phyloP scores from a whole-genome alignment of 2,797 vertebrate genomes.

The Lepus townsendii region DNA sequence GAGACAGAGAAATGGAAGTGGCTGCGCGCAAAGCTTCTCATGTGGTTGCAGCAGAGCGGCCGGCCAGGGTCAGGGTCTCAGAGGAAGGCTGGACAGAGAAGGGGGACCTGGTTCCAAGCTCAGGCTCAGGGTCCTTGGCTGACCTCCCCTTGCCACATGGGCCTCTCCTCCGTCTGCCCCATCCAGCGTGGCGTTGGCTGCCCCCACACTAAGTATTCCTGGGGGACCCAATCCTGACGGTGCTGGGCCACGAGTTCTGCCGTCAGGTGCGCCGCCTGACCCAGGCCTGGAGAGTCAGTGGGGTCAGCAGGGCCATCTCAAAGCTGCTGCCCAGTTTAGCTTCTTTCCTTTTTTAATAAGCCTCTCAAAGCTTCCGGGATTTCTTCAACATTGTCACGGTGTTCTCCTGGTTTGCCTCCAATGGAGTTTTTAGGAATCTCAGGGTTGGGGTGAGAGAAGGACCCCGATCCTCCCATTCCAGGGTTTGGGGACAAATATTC shows the following conservation, averaged over 20 bases:
- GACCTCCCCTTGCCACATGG: not conserved
- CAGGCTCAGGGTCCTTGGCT: accelerated
- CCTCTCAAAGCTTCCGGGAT: not conserved
- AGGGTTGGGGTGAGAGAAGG: not conserved
- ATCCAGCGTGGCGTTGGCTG: not conserved
- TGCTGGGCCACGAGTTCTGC: too few relatives aligned
- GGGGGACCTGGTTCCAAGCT: not conserved
- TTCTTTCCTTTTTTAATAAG: not conserved
- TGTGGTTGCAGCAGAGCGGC: not conserved
- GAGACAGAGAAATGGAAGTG: not conserved
- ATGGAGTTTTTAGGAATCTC: not conserved
- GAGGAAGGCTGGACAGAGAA: accelerated
- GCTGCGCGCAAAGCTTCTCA: not conserved
- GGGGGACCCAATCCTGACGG: not conserved
- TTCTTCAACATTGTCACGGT: not conserved
- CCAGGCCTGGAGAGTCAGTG: not conserved
- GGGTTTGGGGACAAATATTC: not conserved
- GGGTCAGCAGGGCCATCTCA: too few relatives aligned
- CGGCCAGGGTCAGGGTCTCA: not conserved
- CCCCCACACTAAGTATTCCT: not conserved
- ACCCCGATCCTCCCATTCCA: not conserved
- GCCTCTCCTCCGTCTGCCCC: not conserved
- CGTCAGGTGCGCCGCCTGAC: not conserved
- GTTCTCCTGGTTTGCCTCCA: not conserved
- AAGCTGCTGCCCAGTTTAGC: too few relatives aligned